These are phyloP conservation scores for Toxotes chatareus DNA, from an alignment of 2,113 vertebrate species.

Conservation along the genomic window DNA sequence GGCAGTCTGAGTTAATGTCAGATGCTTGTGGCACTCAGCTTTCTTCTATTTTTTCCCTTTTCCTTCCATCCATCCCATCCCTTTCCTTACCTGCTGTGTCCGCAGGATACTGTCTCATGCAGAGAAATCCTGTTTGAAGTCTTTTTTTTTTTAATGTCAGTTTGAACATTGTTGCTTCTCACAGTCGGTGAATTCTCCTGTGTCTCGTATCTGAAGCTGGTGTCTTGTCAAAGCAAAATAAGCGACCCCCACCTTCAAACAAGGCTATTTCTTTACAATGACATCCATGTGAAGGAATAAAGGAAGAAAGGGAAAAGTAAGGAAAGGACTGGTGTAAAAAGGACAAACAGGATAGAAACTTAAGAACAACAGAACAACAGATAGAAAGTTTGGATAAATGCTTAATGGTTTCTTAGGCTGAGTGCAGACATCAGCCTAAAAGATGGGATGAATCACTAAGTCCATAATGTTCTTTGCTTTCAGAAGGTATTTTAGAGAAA, in stretches of 20 bases:
- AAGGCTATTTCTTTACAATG: background rate
- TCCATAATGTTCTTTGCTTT: constrained; percentile 33
- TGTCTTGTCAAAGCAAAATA: constrained; percentile 8
- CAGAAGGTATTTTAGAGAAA: constrained; percentile 14
- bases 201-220: background rate
- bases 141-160: constrained; percentile 6
- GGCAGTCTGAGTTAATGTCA: constrained; percentile 29
- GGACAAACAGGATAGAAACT: background rate
- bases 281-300: background rate
- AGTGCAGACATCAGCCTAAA: constrained; percentile 19
- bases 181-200: background rate
- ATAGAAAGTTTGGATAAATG: background rate
- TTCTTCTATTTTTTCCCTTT: background rate
- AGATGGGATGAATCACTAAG: constrained; percentile 15
- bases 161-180: constrained; percentile 11
- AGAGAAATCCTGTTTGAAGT: constrained; percentile 21
- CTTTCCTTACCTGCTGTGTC: constrained; percentile 4
- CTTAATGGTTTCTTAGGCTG: background rate
- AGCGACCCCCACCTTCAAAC: background rate
- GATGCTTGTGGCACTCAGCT: background rate
- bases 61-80: background rate
- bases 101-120: background rate
- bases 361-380: background rate
- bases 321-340: background rate
- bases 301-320: background rate